Percentiles rank a stretch among this genome's conserved stretches.
Evolutionary conservation across 30 jellyfish, hydroid and myxozoan genomes (phyloP).

Genomic region (Turritopsis rubra): DNA sequence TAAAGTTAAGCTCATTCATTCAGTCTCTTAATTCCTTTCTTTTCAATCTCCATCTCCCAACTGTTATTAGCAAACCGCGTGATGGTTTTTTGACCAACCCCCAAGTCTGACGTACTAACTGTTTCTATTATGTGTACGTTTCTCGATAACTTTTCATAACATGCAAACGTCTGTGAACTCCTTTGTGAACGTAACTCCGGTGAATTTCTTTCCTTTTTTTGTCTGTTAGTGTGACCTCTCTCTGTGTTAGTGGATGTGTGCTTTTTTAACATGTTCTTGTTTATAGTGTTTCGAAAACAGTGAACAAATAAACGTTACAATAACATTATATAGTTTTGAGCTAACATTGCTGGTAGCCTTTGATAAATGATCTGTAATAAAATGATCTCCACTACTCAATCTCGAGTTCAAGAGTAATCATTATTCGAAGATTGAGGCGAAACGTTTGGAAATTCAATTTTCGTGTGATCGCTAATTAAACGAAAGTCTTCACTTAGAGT

Average conservation of each 20-base stretch:
- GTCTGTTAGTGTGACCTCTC: neutral
- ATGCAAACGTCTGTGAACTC: neutral
- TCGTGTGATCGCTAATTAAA: neutral
- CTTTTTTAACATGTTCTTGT: neutral
- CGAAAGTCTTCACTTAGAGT: neutral
- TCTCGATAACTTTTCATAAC: neutral
- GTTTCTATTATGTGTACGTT: neutral
- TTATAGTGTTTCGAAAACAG: neutral
- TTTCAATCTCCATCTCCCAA: neutral
- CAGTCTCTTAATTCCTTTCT: neutral
- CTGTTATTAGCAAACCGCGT: neutral
- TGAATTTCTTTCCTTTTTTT: neutral
- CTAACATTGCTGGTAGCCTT: neutral
- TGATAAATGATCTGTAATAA: neutral
- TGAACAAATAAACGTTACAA: neutral
- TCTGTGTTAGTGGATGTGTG: neutral
- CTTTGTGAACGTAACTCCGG: neutral
- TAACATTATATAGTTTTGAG: neutral
- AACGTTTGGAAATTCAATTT: neutral
- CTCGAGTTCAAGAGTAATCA: neutral
- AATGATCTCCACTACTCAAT: neutral
- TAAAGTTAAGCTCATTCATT: neutral
- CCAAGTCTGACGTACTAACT: neutral
- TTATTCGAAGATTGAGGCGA: neutral
- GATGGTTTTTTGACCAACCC: neutral